Evolutionary conservation across 2,797 vertebrate species (phyloP).

Genomic region (Salmo trutta): DNA sequence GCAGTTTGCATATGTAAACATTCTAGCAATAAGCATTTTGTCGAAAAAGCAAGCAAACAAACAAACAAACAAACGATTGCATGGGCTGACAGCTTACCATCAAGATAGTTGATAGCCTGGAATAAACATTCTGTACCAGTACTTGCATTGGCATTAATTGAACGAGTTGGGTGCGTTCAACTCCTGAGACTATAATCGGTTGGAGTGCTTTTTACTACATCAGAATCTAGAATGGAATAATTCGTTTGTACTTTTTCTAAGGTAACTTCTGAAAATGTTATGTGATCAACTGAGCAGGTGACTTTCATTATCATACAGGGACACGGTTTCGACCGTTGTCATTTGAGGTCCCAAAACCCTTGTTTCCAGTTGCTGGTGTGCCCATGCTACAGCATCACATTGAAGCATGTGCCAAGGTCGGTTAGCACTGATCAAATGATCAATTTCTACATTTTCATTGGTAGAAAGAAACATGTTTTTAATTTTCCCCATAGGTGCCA

Average conservation of each 20-base stretch:
- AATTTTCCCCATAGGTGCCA: conserved; percentile 76
- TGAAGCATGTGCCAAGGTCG: conserved; percentile 92
- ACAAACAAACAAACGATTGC: not conserved
- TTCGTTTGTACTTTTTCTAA: too few species aligned
- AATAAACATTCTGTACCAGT: too few species aligned
- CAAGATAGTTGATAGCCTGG: not conserved
- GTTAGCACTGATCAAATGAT: not conserved
- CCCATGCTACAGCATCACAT: conserved; percentile 98
- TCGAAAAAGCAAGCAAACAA: not conserved
- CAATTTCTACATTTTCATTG: not conserved
- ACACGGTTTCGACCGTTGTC: conserved; percentile 95
- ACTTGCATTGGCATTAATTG: not conserved
- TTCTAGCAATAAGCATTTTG: not conserved
- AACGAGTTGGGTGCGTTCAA: not conserved
- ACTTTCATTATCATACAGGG: conserved; percentile 67
- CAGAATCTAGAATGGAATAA: not conserved
- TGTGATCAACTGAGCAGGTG: not conserved
- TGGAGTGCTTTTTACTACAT: not conserved
- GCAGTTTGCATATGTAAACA: not conserved
- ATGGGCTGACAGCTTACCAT: not conserved
- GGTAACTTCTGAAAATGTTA: too few species aligned
- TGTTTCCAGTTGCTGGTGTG: conserved; percentile 95
- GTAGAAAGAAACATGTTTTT: not conserved
- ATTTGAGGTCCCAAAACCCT: conserved; percentile 95
- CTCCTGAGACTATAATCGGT: too few species aligned